Conservation (phyloP, 2,797 vertebrate genomes). For the Periparus ater region DNA sequence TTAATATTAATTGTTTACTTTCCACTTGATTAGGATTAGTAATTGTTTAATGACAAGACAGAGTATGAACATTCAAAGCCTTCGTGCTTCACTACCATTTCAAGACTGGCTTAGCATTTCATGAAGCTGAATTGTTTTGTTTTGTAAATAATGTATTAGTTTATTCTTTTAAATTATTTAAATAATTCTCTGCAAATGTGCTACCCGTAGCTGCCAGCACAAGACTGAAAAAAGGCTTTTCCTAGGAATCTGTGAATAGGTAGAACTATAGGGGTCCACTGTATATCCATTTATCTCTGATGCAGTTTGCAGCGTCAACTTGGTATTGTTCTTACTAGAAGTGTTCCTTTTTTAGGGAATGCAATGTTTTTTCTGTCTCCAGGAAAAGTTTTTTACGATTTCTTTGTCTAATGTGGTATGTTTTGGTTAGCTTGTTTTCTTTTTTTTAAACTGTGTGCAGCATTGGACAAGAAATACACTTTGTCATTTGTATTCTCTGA, state of each 20-base stretch:
- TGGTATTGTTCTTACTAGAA: background rate
- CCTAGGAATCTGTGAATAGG: background rate
- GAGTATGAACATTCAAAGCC: background rate
- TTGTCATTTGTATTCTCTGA: background rate
- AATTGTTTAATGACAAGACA: background rate
- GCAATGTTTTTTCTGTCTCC: background rate
- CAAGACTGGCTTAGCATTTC: background rate
- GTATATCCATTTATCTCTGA: background rate
- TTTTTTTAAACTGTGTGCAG: background rate
- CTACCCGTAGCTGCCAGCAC: background rate
- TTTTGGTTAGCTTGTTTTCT: background rate
- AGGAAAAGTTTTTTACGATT: background rate
- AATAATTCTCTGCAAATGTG: background rate
- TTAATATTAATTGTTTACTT: slow-evolving; percentile 30
- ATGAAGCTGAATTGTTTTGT: background rate
- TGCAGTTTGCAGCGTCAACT: background rate
- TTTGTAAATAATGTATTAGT: slow-evolving; percentile 4
- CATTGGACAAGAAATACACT: background rate
- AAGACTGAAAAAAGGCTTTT: background rate
- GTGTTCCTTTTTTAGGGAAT: background rate
- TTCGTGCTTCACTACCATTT: background rate
- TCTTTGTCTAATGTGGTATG: background rate
- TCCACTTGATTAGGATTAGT: background rate
- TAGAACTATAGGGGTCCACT: background rate
- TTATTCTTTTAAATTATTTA: slow-evolving; percentile 15